These are phyloP conservation scores for Isoperla grammatica DNA, from an alignment of 2,888 invertebrate species.

Conservation along the genomic window DNA sequence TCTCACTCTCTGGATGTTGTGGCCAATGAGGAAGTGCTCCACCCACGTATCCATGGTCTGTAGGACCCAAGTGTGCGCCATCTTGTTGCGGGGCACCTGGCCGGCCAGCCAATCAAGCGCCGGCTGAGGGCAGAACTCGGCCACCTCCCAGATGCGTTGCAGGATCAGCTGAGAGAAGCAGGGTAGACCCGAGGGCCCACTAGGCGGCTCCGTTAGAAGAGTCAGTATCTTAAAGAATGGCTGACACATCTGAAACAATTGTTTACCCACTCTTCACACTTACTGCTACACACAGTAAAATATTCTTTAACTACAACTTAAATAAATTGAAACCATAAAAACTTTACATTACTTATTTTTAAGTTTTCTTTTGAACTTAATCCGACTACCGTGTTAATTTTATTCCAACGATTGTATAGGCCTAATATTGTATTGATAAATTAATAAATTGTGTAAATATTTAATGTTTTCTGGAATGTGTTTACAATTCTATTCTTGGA, in stretches of 20 bases:
- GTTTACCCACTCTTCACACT: too few species aligned
- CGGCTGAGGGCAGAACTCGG: conserved; percentile 85
- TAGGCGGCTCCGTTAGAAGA: conserved; percentile 67
- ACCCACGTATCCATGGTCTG: conserved; percentile 89
- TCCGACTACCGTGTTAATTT: too few species aligned
- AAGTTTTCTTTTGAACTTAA: too few species aligned
- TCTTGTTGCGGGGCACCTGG: conserved; percentile 77
- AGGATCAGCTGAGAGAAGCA: conserved; percentile 87
- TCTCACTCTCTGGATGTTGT: conserved; percentile 79
- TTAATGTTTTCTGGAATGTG: too few species aligned
- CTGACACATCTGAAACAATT: conserved; percentile 62
- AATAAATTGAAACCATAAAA: too few species aligned
- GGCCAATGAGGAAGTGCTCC: conserved; percentile 80
- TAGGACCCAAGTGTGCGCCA: conserved; percentile 88
- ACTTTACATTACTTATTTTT: too few species aligned
- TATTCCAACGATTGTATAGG: too few species aligned
- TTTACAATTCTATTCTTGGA: too few species aligned
- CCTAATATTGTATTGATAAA: too few species aligned
- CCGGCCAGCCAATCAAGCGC: conserved; percentile 88
- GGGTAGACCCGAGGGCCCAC: conserved; percentile 74
- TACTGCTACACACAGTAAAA: too few species aligned
- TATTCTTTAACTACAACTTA: too few species aligned
- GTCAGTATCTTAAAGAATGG: conserved; percentile 91
- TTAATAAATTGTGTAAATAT: too few species aligned
- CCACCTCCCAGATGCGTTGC: conserved; percentile 83